Conservation (phyloP, 1,140 invertebrate genomes). For the Brachionus manjavacas region DNA sequence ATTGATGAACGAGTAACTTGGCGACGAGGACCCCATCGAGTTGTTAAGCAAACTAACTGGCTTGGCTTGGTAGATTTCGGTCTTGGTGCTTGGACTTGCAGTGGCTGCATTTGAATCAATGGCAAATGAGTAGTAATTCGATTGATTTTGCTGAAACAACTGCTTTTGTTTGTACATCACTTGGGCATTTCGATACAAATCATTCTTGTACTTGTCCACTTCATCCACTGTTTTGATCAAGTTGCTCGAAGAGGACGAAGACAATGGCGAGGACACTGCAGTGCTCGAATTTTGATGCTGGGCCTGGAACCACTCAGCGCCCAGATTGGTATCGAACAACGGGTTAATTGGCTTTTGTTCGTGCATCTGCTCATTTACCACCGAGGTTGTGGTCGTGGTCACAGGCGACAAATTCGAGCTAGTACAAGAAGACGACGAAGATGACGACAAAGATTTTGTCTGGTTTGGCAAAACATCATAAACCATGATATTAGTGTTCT, state of each 20-base stretch:
- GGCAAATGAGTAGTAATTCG: neutral
- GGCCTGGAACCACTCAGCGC: neutral
- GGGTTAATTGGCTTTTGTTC: constrained; percentile 7
- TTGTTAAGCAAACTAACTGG: constrained; percentile 32
- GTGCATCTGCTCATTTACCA: neutral
- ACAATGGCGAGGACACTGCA: neutral
- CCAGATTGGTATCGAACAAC: constrained; percentile 10
- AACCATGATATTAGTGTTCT: neutral
- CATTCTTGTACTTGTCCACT: constrained; percentile 1
- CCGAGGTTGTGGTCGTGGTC: constrained; percentile 13
- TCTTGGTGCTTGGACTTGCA: neutral
- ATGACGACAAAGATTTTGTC: neutral
- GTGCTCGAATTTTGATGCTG: neutral
- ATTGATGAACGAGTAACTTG: neutral
- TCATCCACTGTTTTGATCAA: neutral
- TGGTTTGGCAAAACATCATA: constrained; percentile 24
- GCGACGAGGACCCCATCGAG: neutral
- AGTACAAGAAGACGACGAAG: neutral
- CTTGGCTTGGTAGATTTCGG: constrained; percentile 3
- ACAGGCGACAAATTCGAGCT: constrained; percentile 19
- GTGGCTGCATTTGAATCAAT: neutral
- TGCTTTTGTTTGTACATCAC: constrained; percentile 16
- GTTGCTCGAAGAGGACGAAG: neutral
- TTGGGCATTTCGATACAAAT: neutral
- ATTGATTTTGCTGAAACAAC: neutral